Evolutionary conservation across 2,113 vertebrate species (phyloP).

Genomic region (Nesoenas mayeri): DNA sequence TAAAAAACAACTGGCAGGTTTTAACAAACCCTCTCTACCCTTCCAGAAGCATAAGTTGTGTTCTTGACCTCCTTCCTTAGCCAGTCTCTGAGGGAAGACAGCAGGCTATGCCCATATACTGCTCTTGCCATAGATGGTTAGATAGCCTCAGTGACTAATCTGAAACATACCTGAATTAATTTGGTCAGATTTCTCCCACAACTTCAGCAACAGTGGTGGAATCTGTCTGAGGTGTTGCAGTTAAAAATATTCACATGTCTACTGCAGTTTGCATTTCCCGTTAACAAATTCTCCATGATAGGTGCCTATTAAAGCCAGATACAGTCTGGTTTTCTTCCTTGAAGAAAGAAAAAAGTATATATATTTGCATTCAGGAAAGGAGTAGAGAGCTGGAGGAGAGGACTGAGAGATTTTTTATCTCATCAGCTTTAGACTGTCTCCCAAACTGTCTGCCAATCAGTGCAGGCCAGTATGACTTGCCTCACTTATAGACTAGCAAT

Average conservation of each 20-base stretch:
- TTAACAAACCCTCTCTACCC: neutral
- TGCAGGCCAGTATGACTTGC: neutral
- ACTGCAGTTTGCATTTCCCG: neutral
- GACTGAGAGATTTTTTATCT: neutral
- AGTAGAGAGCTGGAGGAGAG: neutral
- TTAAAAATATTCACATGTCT: neutral
- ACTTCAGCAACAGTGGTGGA: neutral
- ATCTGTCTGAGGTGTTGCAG: neutral
- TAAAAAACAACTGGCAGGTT: neutral
- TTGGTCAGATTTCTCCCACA: neutral
- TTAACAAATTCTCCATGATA: neutral
- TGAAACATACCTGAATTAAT: neutral
- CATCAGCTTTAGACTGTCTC: neutral
- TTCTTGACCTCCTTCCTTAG: neutral
- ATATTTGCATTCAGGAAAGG: neutral
- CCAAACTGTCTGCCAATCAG: neutral
- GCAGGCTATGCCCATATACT: conserved; percentile 10
- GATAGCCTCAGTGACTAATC: neutral
- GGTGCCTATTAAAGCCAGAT: neutral
- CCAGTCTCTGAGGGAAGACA: neutral
- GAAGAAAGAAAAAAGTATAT: neutral
- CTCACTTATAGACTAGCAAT: neutral
- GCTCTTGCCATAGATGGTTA: neutral
- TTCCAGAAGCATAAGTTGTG: neutral
- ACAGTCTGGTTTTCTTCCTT: neutral